Percentiles rank a stretch among this genome's conserved stretches.
These are phyloP conservation scores for Hirtodrosophila cameraria DNA, from an alignment of 2,888 invertebrate genomes.

Conservation along the genomic window DNA sequence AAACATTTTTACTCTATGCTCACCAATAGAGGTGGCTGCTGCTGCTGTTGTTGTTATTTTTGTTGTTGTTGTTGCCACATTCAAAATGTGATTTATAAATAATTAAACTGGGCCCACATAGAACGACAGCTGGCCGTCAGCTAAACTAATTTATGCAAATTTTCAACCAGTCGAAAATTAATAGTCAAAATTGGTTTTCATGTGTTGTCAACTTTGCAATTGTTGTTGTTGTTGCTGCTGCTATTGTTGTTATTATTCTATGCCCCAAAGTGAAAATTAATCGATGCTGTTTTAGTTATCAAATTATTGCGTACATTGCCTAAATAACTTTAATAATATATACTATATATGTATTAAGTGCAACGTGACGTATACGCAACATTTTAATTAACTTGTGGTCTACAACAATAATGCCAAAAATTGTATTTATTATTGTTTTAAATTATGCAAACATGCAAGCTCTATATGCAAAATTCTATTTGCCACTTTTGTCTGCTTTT, in stretches of 20 bases:
- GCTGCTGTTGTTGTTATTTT: constrained; percentile 11
- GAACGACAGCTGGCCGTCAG: constrained; percentile 50
- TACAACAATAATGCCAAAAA: constrained; percentile 41
- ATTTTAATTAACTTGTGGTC: constrained; percentile 79
- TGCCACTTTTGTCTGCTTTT: constrained; percentile 16
- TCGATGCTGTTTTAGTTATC: constrained; percentile 44
- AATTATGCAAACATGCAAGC: constrained; percentile 59
- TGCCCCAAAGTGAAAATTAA: constrained; percentile 53
- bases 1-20: constrained; percentile 41
- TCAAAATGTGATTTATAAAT: constrained; percentile 63
- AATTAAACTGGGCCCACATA: constrained; percentile 47
- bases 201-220: constrained; percentile 29
- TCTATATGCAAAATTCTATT: no score
- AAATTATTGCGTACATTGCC: constrained; percentile 46
- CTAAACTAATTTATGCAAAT: constrained; percentile 64
- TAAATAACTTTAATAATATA: constrained; percentile 36
- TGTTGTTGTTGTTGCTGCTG: constrained; percentile 23
- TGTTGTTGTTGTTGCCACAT: constrained; percentile 14
- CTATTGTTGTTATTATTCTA: constrained; percentile 12
- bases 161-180: constrained; percentile 54
- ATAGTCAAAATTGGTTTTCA: constrained; percentile 51
- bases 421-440: constrained; percentile 66
- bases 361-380: constrained; percentile 56
- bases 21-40: constrained; percentile 56
- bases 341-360: constrained; percentile 39